phyloP scores from a whole-genome alignment of 2,797 vertebrate genomes.

The Salarias fasciatus region DNA sequence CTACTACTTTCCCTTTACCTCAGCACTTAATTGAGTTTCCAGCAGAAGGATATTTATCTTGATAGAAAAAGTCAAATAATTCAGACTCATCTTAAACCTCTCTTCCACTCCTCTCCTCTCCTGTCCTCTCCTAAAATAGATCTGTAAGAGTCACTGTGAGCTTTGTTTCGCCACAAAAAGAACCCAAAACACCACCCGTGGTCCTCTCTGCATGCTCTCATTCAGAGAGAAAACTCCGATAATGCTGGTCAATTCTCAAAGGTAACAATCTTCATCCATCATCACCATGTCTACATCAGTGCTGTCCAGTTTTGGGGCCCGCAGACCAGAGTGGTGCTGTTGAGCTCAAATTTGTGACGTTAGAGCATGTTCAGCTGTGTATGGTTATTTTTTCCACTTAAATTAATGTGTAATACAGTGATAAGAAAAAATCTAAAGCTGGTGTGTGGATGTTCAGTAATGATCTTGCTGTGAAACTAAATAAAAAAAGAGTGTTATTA shows the following conservation, averaged over 20 bases:
- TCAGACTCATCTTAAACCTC: constrained; percentile 16
- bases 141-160: constrained; percentile 17
- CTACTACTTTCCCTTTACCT: constrained; percentile 8
- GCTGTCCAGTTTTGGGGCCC: too few species aligned
- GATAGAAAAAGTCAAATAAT: constrained; percentile 46
- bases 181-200: constrained; percentile 27
- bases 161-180: constrained; percentile 45
- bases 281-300: neutral
- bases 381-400: too few species aligned
- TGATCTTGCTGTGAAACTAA: too few species aligned
- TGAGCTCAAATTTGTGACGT: too few species aligned
- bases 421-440: too few species aligned
- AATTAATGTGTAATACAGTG: too few species aligned
- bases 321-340: too few species aligned
- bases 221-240: constrained; percentile 41
- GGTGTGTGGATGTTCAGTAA: too few species aligned
- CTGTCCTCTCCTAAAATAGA: constrained; percentile 22
- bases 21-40: constrained; percentile 53
- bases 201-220: constrained; percentile 36
- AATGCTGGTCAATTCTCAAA: constrained; percentile 43
- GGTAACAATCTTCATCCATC: constrained; percentile 27
- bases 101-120: constrained; percentile 1
- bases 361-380: too few species aligned
- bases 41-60: constrained; percentile 53
- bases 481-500: too few species aligned